Conservation (phyloP, 2,113 vertebrate species). For the Jaculus jaculus region DNA sequence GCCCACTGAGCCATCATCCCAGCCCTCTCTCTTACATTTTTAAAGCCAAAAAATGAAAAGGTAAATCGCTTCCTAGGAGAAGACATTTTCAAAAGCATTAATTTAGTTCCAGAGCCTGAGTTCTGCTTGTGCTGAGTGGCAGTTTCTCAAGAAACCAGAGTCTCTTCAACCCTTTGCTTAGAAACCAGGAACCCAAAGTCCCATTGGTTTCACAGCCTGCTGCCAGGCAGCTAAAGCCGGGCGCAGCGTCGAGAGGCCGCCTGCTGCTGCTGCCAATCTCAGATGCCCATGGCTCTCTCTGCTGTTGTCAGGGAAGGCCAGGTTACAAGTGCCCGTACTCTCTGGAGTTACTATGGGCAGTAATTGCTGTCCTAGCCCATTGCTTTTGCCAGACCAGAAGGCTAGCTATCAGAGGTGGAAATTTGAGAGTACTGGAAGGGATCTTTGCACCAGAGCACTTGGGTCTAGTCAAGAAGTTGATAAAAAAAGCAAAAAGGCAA, state of each 20-base stretch:
- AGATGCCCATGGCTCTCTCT: background rate
- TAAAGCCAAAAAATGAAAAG: no score
- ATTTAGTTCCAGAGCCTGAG: background rate
- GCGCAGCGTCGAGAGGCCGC: background rate
- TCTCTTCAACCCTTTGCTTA: background rate
- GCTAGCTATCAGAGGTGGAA: background rate
- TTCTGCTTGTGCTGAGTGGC: background rate
- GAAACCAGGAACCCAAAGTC: background rate
- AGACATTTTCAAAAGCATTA: background rate
- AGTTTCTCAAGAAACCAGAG: background rate
- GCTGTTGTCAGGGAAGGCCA: background rate
- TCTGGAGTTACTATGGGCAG: background rate
- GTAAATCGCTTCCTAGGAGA: background rate
- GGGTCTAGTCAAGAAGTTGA: background rate
- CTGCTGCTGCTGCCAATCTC: background rate
- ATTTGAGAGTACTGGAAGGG: background rate
- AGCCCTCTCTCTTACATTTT: no score
- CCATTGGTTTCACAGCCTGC: background rate
- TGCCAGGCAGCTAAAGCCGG: background rate
- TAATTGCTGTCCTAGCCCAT: background rate
- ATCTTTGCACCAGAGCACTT: background rate
- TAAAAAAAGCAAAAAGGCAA: constrained; percentile 6
- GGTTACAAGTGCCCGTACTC: background rate
- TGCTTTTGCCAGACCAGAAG: background rate
- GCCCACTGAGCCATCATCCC: no score